Evolutionary conservation across 23 tunicate species (phyloP), one percentile per base, ranked within the genome.

Genomic region (Styela plicata): DNA sequence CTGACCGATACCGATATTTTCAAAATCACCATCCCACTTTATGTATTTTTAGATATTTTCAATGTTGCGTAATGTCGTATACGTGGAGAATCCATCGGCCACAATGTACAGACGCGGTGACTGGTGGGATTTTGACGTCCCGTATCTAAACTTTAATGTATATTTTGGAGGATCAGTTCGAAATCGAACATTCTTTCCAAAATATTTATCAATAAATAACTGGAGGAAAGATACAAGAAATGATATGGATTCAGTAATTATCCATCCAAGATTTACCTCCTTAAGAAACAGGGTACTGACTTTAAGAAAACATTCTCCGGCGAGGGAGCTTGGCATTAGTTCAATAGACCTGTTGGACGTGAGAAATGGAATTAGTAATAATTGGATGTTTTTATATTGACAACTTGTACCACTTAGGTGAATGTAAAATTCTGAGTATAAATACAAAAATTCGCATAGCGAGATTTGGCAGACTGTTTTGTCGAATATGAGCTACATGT

Each of bases 81-180:
- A 69, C 64, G 79, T 82, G 18, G 79, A 30, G n/a, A 70, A 71
- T 31, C 30, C 25, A 22, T 24, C 0, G 24, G 78, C 65, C 7
- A 23, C 27, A 19, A 69, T 82, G 85, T 82, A 53, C 57, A 36
- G 85, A 52, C 25, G 32, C 33, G 66, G 31, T 24, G 85, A 82
- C 34, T 24, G 26, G 32, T 82, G 85, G 85, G 64, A 25, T 21
- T 69, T 34, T 69, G 66, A 82, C 36, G 65, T 21, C 7, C 85
- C 85, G 20, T 30, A 28, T 36, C 27, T 82, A 7, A 37, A 70
- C 29, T 53, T 23, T 63, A 82, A 82, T 28, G 65, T 35, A 1
- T 82, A 82, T 70, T 82, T 28, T 37, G 66, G 66, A 22, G 53
- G 31, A 10, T 24, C 52, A 10, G 74, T 23, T 16, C 0, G 37